Conservation (phyloP, 2,113 vertebrate genomes). For the Andinoacara biseriatus region DNA sequence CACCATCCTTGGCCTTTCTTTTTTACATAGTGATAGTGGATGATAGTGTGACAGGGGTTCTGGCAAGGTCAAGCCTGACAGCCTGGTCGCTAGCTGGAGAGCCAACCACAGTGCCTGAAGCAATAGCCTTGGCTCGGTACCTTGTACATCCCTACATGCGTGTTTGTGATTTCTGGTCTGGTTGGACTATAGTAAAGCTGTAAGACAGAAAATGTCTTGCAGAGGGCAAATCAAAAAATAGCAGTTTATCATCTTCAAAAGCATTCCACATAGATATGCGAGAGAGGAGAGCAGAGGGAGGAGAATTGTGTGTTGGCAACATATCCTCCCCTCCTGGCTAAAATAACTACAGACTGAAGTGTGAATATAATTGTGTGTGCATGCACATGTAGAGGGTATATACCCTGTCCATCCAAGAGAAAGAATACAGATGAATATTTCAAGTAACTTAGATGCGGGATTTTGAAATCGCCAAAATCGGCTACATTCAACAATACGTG, state of each 20-base stretch:
- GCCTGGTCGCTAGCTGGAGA: slow-evolving; percentile 25
- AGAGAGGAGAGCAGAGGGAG: slow-evolving; percentile 31
- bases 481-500: background rate
- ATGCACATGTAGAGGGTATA: background rate
- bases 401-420: slow-evolving; percentile 7
- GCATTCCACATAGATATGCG: slow-evolving; percentile 44
- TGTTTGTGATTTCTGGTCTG: slow-evolving; percentile 29
- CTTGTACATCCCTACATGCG: slow-evolving; percentile 6
- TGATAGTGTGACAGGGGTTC: slow-evolving; percentile 38
- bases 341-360: slow-evolving; percentile 31
- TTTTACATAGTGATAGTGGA: background rate
- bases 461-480: slow-evolving; percentile 20
- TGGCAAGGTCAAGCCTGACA: slow-evolving; percentile 46
- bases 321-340: slow-evolving; percentile 49
- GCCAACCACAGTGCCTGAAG: slow-evolving; percentile 30
- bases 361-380: background rate
- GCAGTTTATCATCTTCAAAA: slow-evolving; percentile 60
- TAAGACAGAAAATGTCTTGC: slow-evolving; percentile 9
- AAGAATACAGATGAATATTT: slow-evolving; percentile 19
- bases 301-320: slow-evolving; percentile 43
- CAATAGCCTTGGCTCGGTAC: slow-evolving; percentile 22
- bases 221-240: slow-evolving; percentile 41
- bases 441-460: background rate
- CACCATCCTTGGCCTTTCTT: slow-evolving; percentile 1
- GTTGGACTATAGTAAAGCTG: slow-evolving; percentile 27